Evolutionary conservation across 2,113 vertebrate genomes (phyloP), one percentile per base, ranked within the genome.

Genomic region (Donacobius atricapilla): DNA sequence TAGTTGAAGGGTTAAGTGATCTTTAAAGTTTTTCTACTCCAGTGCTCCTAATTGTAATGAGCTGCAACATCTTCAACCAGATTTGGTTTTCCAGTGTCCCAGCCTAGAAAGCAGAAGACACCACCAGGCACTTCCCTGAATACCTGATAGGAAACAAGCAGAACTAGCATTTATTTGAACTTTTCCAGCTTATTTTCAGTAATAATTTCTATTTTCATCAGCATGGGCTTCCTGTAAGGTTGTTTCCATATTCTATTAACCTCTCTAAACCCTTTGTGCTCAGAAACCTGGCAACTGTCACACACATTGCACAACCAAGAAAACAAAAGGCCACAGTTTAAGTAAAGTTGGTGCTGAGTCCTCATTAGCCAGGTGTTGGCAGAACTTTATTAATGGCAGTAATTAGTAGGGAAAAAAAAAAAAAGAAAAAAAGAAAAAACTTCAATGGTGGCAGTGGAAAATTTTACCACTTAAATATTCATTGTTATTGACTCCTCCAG

Each of bases 371-470:
- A 96, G 93, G 76, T 69, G 94, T 73, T 89, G 77, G 87, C 92
- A 96, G 72, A 58, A 89, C 90, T 96, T 96, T 97, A 96, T 96
- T 97, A 96, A 97, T 96, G 91, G 92, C 51, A 68, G 90, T 91
- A 97, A 97, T 97, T 96, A 96, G 93, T 15, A 61, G 54, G 5
- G n/a, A 8, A 3, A 40, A 92, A 88, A 94, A 92, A 93, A 40
- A 39, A 24, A 24, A 37, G 13, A 57, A 35, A 24, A 15, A 33
- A 56, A 54, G 11, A 82, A 87, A 76, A 50, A 25, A 51, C 78
- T 89, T 83, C 58, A 25, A 50, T 75, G 89, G 65, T 92, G 60
- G 79, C 68, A 85, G 65, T 48, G 58, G 90, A 96, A 96, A 94
- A 94, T 79, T 90, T 58, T 47, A 56, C 48, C 76, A 76, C 31